Percentiles rank a stretch among this genome's conserved stretches.
Evolutionary conservation across 2,797 vertebrate species (phyloP).

Genomic region (Euphonia xanthogaster): DNA sequence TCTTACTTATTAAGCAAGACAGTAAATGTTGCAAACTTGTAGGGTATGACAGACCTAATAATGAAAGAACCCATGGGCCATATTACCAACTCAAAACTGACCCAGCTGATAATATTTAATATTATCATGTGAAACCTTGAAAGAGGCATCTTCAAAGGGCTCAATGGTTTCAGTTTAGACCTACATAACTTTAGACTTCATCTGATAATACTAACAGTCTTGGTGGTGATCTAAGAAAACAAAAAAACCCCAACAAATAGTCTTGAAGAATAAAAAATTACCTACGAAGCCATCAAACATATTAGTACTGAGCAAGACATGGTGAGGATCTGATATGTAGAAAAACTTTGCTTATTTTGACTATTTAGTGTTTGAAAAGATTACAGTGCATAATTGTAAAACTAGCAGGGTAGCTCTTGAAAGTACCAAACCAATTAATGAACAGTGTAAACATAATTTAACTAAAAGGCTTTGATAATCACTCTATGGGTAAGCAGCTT

Average conservation of each 20-base stretch:
- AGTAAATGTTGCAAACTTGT: not conserved
- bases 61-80: not conserved
- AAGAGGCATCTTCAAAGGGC: not conserved
- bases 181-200: not conserved
- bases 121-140: not conserved
- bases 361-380: not conserved
- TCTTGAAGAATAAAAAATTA: not conserved
- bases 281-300: not conserved
- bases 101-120: not conserved
- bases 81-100: not conserved
- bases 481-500: not conserved
- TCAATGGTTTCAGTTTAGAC: not conserved
- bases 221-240: not conserved
- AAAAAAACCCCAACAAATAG: not conserved
- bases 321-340: not conserved
- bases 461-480: not conserved
- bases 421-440: constrained; percentile 23
- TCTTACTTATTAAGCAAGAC: not conserved
- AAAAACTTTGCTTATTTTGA: not conserved
- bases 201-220: not conserved
- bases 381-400: not conserved
- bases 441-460: constrained; percentile 9
- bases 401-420: not conserved
- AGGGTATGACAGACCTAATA: not conserved
- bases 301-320: not conserved